Percentiles rank a stretch among this genome's conserved stretches.
phyloP scores from a whole-genome alignment of 2,113 vertebrate genomes.

The Gasterosteus nipponicus region DNA sequence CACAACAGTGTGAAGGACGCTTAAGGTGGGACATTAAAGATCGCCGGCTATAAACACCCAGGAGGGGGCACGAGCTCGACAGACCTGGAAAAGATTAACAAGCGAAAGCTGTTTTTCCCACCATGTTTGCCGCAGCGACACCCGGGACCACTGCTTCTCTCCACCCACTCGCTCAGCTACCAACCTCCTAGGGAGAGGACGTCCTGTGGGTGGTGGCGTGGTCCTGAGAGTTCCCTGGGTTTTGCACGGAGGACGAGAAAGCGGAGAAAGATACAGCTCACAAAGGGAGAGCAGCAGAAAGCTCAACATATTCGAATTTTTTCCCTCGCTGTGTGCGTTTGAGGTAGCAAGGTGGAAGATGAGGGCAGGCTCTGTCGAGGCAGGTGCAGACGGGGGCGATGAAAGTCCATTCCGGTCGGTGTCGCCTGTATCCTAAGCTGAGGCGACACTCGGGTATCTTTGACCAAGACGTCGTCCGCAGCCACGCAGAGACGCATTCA shows the following conservation, averaged over 20 bases:
- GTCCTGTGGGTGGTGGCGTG: constrained; percentile 40
- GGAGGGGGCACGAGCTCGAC: constrained; percentile 51
- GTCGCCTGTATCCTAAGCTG: constrained; percentile 24
- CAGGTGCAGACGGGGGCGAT: constrained; percentile 43
- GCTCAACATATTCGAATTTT: constrained; percentile 18
- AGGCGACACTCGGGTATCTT: constrained; percentile 13
- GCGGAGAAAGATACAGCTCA: neutral
- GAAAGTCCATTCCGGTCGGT: constrained; percentile 29
- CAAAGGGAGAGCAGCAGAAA: neutral
- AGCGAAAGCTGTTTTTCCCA: constrained; percentile 66
- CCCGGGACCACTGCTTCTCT: constrained; percentile 41
- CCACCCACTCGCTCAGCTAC: constrained; percentile 60
- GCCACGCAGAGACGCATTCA: constrained; percentile 2
- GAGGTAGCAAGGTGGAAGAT: constrained; percentile 36
- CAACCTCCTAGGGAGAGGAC: constrained; percentile 43
- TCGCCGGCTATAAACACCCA: constrained; percentile 49
- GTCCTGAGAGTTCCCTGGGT: constrained; percentile 14
- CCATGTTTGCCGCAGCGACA: constrained; percentile 56
- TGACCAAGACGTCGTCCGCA: constrained; percentile 11
- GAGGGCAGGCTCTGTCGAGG: constrained; percentile 31
- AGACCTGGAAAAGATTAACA: constrained; percentile 62
- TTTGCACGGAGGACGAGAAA: constrained; percentile 36
- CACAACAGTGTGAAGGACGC: constrained; percentile 58
- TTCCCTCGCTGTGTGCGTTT: neutral
- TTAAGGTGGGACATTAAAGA: constrained; percentile 65